Percentiles rank a stretch among this genome's conserved stretches.
Evolutionary conservation across 2,113 vertebrate genomes (phyloP).

Genomic region (Raphicerus campestris): DNA sequence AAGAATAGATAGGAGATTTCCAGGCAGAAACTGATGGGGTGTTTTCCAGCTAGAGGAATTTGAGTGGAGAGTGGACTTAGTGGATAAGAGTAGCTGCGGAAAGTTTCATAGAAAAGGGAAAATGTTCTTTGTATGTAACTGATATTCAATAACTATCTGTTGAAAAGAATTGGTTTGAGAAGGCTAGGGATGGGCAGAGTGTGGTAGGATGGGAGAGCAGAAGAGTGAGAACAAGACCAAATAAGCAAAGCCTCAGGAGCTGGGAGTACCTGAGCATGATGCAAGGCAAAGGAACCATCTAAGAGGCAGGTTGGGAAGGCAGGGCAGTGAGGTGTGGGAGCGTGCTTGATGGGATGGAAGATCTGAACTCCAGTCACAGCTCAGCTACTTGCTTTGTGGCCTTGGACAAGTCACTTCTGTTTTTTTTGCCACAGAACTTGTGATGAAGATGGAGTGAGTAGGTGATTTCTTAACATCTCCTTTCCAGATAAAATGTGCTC

Average conservation of each 20-base stretch:
- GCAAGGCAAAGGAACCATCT: not conserved
- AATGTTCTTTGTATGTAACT: not conserved
- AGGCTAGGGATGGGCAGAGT: not conserved
- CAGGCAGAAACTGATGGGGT: not conserved
- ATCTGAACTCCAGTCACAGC: not conserved
- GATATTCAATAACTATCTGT: not conserved
- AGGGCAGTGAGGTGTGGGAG: not conserved
- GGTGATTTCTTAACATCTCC: not conserved
- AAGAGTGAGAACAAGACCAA: not conserved
- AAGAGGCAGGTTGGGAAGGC: not conserved
- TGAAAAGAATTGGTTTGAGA: not conserved
- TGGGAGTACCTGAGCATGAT: not conserved
- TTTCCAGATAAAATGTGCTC: not conserved
- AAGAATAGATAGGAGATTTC: not conserved
- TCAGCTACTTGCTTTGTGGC: not conserved
- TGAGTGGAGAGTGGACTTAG: not conserved
- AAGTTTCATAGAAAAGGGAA: not conserved
- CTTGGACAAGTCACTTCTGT: not conserved
- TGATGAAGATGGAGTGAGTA: not conserved
- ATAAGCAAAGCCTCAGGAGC: not conserved
- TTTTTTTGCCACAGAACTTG: not conserved
- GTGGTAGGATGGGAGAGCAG: not conserved
- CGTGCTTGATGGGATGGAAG: not conserved
- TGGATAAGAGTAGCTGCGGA: not conserved
- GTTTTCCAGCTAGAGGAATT: not conserved